Evolutionary conservation across 2,888 invertebrate species (phyloP).

Genomic region (Diabrotica balteata): DNA sequence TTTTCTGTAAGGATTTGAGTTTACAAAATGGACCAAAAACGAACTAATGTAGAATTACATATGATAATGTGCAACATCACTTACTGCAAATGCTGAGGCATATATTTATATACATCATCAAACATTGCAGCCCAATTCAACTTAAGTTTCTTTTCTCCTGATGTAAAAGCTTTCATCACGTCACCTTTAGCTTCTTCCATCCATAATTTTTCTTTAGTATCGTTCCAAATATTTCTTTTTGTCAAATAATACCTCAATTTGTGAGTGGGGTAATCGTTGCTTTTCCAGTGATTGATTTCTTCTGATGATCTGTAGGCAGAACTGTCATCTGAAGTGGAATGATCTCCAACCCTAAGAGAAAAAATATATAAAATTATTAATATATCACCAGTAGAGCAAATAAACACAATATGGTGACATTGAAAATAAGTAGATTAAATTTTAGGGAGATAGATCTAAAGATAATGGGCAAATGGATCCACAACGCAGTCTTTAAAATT

Average conservation of each 20-base stretch:
- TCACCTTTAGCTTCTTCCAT: slow-evolving; percentile 73
- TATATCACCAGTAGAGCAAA: too few species aligned
- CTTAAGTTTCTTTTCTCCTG: slow-evolving; percentile 85
- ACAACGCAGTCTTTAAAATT: slow-evolving; percentile 15
- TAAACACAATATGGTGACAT: too few species aligned
- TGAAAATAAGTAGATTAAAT: too few species aligned
- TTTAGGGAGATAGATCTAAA: too few species aligned
- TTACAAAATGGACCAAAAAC: too few species aligned
- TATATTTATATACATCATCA: slow-evolving; percentile 86
- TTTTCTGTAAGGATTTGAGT: too few species aligned
- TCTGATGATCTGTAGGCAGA: slow-evolving; percentile 87
- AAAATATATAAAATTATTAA: too few species aligned
- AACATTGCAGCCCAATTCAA: slow-evolving; percentile 91
- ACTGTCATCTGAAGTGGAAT: slow-evolving; percentile 99
- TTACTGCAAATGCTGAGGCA: slow-evolving; percentile 75
- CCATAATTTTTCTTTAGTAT: slow-evolving; percentile 75
- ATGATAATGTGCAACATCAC: slow-evolving; percentile 3
- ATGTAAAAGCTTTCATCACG: slow-evolving; percentile 78
- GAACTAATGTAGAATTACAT: not conserved
- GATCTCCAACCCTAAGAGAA: slow-evolving; percentile 84
- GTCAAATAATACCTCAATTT: slow-evolving; percentile 84
- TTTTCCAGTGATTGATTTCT: slow-evolving; percentile 87
- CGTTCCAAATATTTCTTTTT: slow-evolving; percentile 80
- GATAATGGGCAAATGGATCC: too few species aligned
- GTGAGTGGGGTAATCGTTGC: slow-evolving; percentile 81